phyloP scores from a whole-genome alignment of 2,113 vertebrate genomes.

The Ailurus styani region DNA sequence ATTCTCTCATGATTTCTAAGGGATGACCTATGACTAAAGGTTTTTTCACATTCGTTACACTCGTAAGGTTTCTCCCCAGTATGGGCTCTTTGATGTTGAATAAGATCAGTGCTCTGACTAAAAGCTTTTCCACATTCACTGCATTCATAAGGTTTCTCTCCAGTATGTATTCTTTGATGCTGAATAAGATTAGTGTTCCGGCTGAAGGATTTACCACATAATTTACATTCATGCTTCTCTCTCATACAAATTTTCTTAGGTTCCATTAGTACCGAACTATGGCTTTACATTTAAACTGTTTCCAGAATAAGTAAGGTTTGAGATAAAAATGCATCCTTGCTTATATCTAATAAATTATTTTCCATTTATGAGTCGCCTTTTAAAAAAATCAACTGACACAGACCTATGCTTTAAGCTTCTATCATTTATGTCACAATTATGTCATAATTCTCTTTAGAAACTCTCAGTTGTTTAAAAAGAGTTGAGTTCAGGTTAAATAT shows the following conservation, averaged over 20 bases:
- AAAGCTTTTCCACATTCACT: constrained; percentile 40
- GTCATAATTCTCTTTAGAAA: background rate
- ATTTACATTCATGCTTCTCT: background rate
- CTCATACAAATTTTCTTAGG: background rate
- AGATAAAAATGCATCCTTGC: background rate
- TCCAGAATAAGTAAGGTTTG: constrained; percentile 58
- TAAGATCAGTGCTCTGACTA: background rate
- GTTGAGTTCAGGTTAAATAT: background rate
- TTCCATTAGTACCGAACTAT: background rate
- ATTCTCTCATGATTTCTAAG: constrained; percentile 27
- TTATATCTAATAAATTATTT: constrained; percentile 44
- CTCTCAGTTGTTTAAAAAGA: background rate
- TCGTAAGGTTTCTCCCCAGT: constrained; percentile 19
- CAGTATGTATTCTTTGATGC: background rate
- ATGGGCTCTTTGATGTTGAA: constrained; percentile 17
- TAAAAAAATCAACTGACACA: constrained; percentile 11
- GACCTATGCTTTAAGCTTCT: background rate
- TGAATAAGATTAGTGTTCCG: background rate
- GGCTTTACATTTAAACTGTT: constrained; percentile 28
- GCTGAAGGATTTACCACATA: background rate
- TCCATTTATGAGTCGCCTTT: constrained; percentile 48
- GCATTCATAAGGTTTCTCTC: constrained; percentile 19
- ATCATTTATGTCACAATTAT: background rate
- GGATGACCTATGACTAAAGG: background rate
- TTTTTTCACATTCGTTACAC: constrained; percentile 8